Base-by-base conservation (phyloP, 1,140 invertebrate genomes). In the Diorhabda carinulata region DNA sequence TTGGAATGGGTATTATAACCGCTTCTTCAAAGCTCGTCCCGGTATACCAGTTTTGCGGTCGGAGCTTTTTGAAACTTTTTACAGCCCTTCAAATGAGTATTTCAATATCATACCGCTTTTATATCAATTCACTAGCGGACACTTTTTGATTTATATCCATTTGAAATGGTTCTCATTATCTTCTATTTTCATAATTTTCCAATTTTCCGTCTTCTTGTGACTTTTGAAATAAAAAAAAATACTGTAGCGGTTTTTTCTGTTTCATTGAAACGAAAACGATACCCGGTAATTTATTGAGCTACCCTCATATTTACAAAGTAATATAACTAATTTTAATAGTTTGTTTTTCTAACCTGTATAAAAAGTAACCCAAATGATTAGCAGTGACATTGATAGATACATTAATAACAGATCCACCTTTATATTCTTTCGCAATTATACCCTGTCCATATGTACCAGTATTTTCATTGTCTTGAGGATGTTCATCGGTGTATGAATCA, bases 401-500 rank as follows among this genome's bases (percentile, higher is more conserved):
- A 6, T 76, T 73, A 59, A 86, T 83, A 0, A 78, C 72, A n/a
- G 78, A 61, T 3, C 80, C 77, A 43, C 72, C 66, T 61, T 61
- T 80, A 71, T 78, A 86, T 72, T 76, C 80, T 73, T 72, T 77
- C 0, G 84, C 85, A 42, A 90, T 84, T 2, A 83, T 80, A 3
- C 88, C 87, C 0, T 64, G 76, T 73, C 88, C 88, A 75, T 85
- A 89, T 43, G 66, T 76, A 8, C 89, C 89, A 7, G 87, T 87
- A 59, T 89, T 83, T 79, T 91, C 89, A 73, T 90, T 87, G 2
- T 78, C 75, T 72, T 89, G 83, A 6, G 89, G 88, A 60, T 77
- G 79, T 3, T 80, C 74, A 43, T 79, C 70, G 6, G 72, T 73
- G 69, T 83, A 88, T 70, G 82, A 78, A 74, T 89, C 87, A n/a